These are phyloP conservation scores for Parasteatoda lunata DNA, from an alignment of 2,888 invertebrate species.

Conservation along the genomic window DNA sequence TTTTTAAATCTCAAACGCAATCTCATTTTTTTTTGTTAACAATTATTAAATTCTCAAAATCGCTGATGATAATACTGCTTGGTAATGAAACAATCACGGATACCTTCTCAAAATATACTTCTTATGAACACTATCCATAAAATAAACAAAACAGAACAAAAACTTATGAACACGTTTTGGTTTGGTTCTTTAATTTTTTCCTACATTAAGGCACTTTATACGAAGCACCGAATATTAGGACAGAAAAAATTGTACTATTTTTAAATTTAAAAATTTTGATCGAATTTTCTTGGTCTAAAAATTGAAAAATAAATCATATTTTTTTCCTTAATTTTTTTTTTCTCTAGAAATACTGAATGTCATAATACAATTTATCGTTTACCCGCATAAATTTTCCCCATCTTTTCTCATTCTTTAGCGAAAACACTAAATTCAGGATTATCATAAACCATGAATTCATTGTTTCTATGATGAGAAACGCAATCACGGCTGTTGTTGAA, in stretches of 20 bases:
- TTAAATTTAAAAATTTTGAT: background rate
- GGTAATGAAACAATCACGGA: conserved; percentile 30
- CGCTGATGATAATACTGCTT: conserved; percentile 42
- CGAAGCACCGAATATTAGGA: conserved; percentile 24
- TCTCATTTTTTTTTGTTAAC: background rate
- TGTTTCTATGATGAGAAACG: background rate
- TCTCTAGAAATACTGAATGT: background rate
- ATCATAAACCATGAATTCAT: background rate
- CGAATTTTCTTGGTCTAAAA: background rate
- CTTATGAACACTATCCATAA: background rate
- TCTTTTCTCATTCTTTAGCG: background rate
- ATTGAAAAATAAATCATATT: background rate
- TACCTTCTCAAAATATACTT: no score
- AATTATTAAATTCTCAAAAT: background rate
- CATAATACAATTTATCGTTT: background rate
- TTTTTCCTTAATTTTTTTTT: background rate
- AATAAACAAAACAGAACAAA: background rate
- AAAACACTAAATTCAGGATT: background rate
- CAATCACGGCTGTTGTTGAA: background rate
- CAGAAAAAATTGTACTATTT: conserved; percentile 13
- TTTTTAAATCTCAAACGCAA: background rate
- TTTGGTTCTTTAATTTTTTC: conserved; percentile 7
- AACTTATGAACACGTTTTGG: conserved; percentile 36
- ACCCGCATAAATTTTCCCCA: background rate
- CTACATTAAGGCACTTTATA: conserved; percentile 45